Evolutionary conservation across 1,140 invertebrate species (phyloP).

Genomic region (Capitella teleta): DNA sequence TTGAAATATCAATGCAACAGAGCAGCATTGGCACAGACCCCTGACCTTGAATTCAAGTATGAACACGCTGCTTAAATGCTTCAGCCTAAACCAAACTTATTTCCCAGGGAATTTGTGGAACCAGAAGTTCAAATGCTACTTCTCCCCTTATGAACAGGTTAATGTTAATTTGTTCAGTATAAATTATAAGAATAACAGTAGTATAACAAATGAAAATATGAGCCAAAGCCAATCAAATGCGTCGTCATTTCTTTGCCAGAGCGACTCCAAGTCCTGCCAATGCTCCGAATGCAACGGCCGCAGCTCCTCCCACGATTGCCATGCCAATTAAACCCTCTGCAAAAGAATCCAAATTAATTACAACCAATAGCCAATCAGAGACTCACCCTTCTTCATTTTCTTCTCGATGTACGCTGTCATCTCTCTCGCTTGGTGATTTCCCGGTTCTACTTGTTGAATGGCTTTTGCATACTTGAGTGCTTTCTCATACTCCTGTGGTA

Average conservation of each 20-base stretch:
- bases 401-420: slow-evolving; percentile 72
- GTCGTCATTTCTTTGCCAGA: slow-evolving; percentile 56
- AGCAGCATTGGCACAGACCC: no score
- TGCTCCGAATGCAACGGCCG: slow-evolving; percentile 66
- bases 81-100: no score
- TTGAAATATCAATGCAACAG: no score
- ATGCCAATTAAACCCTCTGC: slow-evolving; percentile 75
- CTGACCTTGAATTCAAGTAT: no score
- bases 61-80: no score
- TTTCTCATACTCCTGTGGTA: slow-evolving; percentile 64
- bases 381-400: slow-evolving; percentile 64
- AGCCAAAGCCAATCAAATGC: no score
- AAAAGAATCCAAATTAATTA: slow-evolving; percentile 19
- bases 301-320: slow-evolving; percentile 66
- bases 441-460: slow-evolving; percentile 78
- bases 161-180: no score
- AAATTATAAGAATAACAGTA: no score
- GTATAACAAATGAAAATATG: no score
- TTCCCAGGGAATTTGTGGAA: no score
- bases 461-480: slow-evolving; percentile 69
- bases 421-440: slow-evolving; percentile 73
- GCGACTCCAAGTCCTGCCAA: slow-evolving; percentile 68
- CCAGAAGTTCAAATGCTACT: no score
- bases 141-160: no score
- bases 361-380: slow-evolving; percentile 9